Base-by-base conservation (phyloP, 1,140 invertebrate genomes). In the Ylistrum balloti region DNA sequence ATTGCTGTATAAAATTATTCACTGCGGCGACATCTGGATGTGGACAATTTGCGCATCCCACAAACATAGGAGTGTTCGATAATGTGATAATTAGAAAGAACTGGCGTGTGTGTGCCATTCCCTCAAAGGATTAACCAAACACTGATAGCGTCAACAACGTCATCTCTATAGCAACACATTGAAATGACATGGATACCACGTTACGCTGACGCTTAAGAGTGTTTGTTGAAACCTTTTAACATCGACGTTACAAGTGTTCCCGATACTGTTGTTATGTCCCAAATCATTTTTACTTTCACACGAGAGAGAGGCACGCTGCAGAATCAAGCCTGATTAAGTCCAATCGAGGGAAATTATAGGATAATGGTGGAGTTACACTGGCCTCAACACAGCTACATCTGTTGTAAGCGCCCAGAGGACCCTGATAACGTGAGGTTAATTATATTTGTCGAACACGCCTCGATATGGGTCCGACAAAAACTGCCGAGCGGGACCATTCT, bases 261-360 rank as follows among this genome's bases (percentile, higher is more conserved):
- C 56, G n/a, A 74, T 74, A 74, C 56, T 11, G n/a, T 28, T 74
- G 22, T 74, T 56, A 17, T 74, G 56, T 74, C 56, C 56, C 56
- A 74, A 74, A 74, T 74, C 56, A 74, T 74, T 74, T 28, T 74
- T n/a, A 1, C n/a, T 74, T 74, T 74, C 56, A 74, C 56, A 74
- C 56, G 56, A 74, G 56, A 74, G 45, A 48, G 56, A 74, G 56
- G 56, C 56, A 74, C 56, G 56, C n/a, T 5, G 56, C 56, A 74
- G 56, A 74, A 74, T 74, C 56, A 74, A 74, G 56, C 56, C 56
- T 74, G 56, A 74, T 74, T 74, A 74, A 74, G 56, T 74, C 56
- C 22, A 74, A 74, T 74, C 15, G 56, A 74, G 56, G 56, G 17
- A 74, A 74, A 74, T 74, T 74, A 74, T 74, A 11, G 56, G 56